These are phyloP conservation scores for Pteropus rufus DNA, from an alignment of 2,797 vertebrate genomes.

Conservation along the genomic window DNA sequence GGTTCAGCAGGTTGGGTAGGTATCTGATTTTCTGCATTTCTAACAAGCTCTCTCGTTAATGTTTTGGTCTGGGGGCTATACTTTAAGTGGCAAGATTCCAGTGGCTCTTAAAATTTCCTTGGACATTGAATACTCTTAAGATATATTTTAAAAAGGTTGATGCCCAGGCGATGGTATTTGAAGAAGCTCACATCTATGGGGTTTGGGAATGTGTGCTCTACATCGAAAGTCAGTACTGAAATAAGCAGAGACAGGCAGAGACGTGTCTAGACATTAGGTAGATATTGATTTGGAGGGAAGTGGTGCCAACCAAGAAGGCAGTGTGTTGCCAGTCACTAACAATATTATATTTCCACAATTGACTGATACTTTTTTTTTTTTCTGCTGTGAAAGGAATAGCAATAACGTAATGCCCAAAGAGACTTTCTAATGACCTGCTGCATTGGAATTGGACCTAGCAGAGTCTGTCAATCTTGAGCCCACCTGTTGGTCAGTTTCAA, in stretches of 20 bases:
- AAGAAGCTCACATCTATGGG: background rate
- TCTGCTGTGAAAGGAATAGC: background rate
- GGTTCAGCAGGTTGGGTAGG: background rate
- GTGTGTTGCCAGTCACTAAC: background rate
- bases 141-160: background rate
- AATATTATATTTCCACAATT: constrained; percentile 21
- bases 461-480: background rate
- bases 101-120: constrained; percentile 27
- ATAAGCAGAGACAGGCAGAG: background rate
- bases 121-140: background rate
- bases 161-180: background rate
- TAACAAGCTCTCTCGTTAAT: background rate
- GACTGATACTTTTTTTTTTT: background rate
- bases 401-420: background rate
- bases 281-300: background rate
- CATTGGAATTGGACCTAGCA: background rate
- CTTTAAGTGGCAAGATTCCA: background rate
- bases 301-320: background rate
- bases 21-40: background rate
- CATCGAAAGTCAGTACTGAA: constrained; percentile 11
- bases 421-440: background rate
- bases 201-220: background rate
- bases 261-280: background rate
- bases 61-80: background rate
- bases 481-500: background rate